phyloP scores from a whole-genome alignment of 2,888 invertebrate genomes.

The Xestia ashworthii region DNA sequence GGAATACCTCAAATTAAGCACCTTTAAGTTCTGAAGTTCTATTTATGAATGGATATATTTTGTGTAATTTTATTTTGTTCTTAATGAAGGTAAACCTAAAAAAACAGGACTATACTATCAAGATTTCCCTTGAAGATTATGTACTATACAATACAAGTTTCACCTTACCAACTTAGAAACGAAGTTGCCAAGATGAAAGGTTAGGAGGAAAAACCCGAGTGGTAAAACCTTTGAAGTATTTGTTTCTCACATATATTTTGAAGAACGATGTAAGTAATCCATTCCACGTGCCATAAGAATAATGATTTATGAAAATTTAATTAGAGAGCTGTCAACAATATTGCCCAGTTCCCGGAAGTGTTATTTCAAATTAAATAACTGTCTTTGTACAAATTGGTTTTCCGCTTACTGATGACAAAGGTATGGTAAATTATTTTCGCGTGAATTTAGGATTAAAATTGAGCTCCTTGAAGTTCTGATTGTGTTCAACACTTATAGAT shows the following conservation, averaged over 20 bases:
- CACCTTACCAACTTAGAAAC: too few relatives aligned
- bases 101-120: too few relatives aligned
- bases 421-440: background rate
- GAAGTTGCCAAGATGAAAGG: too few relatives aligned
- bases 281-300: background rate
- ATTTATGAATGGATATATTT: too few relatives aligned
- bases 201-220: constrained; percentile 23
- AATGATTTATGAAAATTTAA: background rate
- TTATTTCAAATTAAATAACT: background rate
- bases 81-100: too few relatives aligned
- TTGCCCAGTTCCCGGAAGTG: background rate
- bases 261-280: constrained; percentile 7
- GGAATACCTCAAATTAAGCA: too few relatives aligned
- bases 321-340: background rate
- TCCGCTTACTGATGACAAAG: background rate
- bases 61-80: too few relatives aligned
- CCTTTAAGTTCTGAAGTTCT: too few relatives aligned
- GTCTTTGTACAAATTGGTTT: background rate
- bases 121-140: too few relatives aligned
- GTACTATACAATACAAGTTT: too few relatives aligned
- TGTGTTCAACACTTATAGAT: background rate
- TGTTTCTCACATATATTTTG: background rate
- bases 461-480: background rate
- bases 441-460: background rate
- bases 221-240: constrained; percentile 36